Base-by-base conservation (phyloP, 2,888 invertebrate genomes). In the Calameuta idolon region DNA sequence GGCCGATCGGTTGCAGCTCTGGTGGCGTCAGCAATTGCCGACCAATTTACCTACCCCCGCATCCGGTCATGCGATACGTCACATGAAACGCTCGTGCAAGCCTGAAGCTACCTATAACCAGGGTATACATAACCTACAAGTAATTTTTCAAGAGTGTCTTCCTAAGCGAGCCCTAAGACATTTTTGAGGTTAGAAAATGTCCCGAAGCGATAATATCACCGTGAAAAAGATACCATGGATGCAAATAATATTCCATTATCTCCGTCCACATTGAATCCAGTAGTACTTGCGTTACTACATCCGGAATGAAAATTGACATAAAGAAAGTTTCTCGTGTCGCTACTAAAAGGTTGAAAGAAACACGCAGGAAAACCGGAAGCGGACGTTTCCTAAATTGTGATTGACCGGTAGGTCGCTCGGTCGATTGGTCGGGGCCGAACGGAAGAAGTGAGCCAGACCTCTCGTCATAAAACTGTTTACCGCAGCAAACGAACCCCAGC, bases 31-130 rank as follows among this genome's bases (percentile, higher is more conserved):
- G 89, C 91, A 91, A 91, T 91, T 91, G 90, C 90, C 88, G 89
- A 88, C 89, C 89, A 91, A 91, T 91, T 91, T 90, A 90, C 91
- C 90, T 91, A 91, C 90, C 91, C 91, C 91, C 90, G 89, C 91
- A 91, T 91, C 91, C 91, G 90, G 91, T 91, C 90, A 89, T 90
- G 90, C 89, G 89, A 90, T 89, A 87, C 87, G 87, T 88, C 87
- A 88, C 80, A 83, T 88, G 87, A 90, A 91, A 90, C 86, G 87
- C 85, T 85, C 85, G 82, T 83, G 84, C 85, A 82, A 84, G 85
- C 84, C 83, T 81, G 85, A 82, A 82, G 82, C 84, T 75, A 77
- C 69, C 75, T 34, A 34, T 34, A 9, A 5, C 31, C 71, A 71
- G 33, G 71, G 71, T 71, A 71, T 11, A 34, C 71, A 15, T 15